Base-by-base conservation (phyloP, 2,113 vertebrate species). In the Notothenia rossii region DNA sequence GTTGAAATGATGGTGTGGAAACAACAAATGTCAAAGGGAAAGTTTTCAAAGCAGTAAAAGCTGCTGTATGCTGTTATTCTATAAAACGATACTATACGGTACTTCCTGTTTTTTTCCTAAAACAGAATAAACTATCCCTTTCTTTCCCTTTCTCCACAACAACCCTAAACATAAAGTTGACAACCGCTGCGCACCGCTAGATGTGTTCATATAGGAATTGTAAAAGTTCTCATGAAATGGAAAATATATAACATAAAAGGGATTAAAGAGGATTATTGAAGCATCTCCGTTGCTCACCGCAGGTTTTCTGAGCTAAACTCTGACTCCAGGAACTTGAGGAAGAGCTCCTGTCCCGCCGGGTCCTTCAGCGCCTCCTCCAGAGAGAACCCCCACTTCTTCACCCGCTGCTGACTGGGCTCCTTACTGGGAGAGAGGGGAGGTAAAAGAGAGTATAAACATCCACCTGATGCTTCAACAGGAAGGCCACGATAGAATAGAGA, bases 241-340 rank as follows among this genome's bases (percentile, higher is more conserved):
- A 5, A 17, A 51, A 48, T 25, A 51, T 3, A n/a, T 15, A 13
- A 55, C 10, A 15, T 18, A 5, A 64, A 49, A 49, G 14, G 7
- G 18, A 7, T 10, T 48, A 13, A 3, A n/a, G 45, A 45, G 4
- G 72, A 53, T 49, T 36, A 18, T 5, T 70, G n/a, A 43, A 22
- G 14, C 3, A 1, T 46, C 18, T 6, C 33, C 25, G 17, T 29
- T 14, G 15, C 89, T 96, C 89, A 99, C 98, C 97, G 96, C 92
- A 99, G 95, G 91, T 99, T 99, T 95, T 99, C 98, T 0, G 98
- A 99, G 93, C 98, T 99, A 89, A 99, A 99, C 92, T 99, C 98
- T 0, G 98, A 99, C 93, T 99, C 98, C 85, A 99, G 91, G 90
- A 99, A 99, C 88, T 97, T 97, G 71, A 99, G 96, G 84, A 99